These are phyloP conservation scores for Xiphophorus birchmanni DNA, from an alignment of 2,797 vertebrate species.

Conservation along the genomic window DNA sequence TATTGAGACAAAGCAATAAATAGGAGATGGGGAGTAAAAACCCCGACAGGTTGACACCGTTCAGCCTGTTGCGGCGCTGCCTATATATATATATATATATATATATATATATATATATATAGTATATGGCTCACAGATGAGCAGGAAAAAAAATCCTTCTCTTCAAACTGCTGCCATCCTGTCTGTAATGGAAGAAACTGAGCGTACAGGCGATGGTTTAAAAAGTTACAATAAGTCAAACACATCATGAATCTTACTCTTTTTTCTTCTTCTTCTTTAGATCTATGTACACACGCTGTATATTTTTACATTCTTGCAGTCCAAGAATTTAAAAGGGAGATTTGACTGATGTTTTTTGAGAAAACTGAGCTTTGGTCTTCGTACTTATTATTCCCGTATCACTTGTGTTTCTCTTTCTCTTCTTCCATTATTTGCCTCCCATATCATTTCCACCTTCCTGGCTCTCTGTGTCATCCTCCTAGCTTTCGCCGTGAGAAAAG, in stretches of 20 bases:
- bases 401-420: neutral
- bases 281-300: slow-evolving; percentile 2
- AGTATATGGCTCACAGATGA: slow-evolving; percentile 47
- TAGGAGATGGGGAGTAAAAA: slow-evolving; percentile 32
- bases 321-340: no score
- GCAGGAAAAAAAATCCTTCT: slow-evolving; percentile 71
- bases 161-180: slow-evolving; percentile 69
- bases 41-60: slow-evolving; percentile 8
- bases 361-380: no score
- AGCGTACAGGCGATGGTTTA: slow-evolving; percentile 49
- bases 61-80: slow-evolving; percentile 26
- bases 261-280: slow-evolving; percentile 44
- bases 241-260: slow-evolving; percentile 41
- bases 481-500: slow-evolving; percentile 43
- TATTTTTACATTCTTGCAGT: no score
- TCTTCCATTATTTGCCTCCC: neutral
- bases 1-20: slow-evolving; percentile 33
- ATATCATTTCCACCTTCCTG: neutral
- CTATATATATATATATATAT: neutral
- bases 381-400: neutral
- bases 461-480: slow-evolving; percentile 29
- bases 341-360: neutral
- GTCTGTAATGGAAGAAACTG: slow-evolving; percentile 77
- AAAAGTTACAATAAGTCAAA: slow-evolving; percentile 61
- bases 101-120: no score